Base-by-base conservation (phyloP, 1,140 invertebrate species). In the Aphaenogaster floridana region DNA sequence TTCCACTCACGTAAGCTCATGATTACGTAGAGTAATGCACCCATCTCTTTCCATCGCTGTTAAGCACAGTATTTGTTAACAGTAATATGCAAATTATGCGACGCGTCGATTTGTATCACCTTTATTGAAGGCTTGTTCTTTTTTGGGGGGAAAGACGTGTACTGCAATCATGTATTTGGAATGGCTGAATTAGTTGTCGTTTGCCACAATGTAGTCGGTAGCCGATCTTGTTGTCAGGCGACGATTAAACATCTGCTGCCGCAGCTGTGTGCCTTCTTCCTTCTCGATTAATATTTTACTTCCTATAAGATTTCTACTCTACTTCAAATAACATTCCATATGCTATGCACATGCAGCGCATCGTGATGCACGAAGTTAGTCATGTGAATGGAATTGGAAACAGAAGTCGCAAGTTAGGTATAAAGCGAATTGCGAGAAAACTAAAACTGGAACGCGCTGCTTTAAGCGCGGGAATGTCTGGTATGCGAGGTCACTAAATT, bases 381-480 rank as follows among this genome's bases (percentile, higher is more conserved):
- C 59, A 72, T 21, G 69, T 5, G 57, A 54, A 68, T 69, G 50
- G 9, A 69, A 54, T 74, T 76, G 15, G 63, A 77, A 57, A n/a
- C 78, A 84, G n/a, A 34, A 79, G 68, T 61, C 64, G n/a, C 9
- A 21, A 78, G 28, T 28, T 28, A 28, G 79, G 78, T 87, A 86
- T 64, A 39, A 45, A 86, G 72, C 64, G 83, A 83, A 68, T 83
- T 57, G 88, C 86, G 64, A 78, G 84, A 88, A 88, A 86, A 92
- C 79, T 86, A 88, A 91, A 92, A 89, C 88, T 91, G 77, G 90
- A 90, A 90, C 89, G 89, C 52, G 45, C 63, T 71, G 86, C 88
- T 74, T 74, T 88, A 78, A 84, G 63, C 78, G 79, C 66, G 57
- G 57, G 69, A 88, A 89, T 76, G 87, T 74, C 50, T 52, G 89